Evolutionary conservation across 1,140 invertebrate genomes (phyloP), one percentile per base, ranked within the genome.

Genomic region (Halyomorpha halys): DNA sequence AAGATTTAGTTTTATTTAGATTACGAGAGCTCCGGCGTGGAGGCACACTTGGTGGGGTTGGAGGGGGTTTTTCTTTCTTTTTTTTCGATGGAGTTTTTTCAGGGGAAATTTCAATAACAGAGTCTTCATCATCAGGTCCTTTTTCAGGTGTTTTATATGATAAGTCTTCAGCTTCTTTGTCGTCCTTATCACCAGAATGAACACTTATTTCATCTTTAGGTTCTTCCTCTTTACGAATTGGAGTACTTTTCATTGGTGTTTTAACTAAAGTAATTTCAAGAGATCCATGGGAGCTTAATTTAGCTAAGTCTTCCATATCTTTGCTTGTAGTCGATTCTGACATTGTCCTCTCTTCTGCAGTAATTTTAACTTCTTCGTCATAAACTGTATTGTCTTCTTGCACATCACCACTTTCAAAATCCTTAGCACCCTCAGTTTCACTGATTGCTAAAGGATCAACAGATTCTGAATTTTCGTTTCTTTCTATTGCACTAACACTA

Each of bases 1-100:
- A 84, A 67, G 77, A 79, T 68, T 81, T 83, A n/a, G 80, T 71
- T 69, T 76, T 77, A 70, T 83, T 83, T 30, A 84, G 76, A 68
- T 82, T 82, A 59, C 83, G 76, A 67, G 80, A 81, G 72, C 82
- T 84, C 65, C 83, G 75, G 65, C 83, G 73, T 3, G 83, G 77
- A 19, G 77, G 80, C 63, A 81, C 73, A 61, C 70, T 77, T 61
- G 73, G 72, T 62, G 77, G 72, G 67, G 75, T 74, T 45, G 75
- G 62, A 39, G 73, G 69, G 64, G 77, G 76, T n/a, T 74, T 74
- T 21, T 66, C 67, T 63, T 79, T 77, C 49, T 62, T 62, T 34
- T 74, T 77, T 63, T 72, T 77, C 62, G 67, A 30, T 71, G 73
- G 54, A 11, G 68, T 63, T 15, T 68, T 66, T 51, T 70, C 68